phyloP scores from a whole-genome alignment of 2,113 vertebrate species.

The Smithornis capensis region DNA sequence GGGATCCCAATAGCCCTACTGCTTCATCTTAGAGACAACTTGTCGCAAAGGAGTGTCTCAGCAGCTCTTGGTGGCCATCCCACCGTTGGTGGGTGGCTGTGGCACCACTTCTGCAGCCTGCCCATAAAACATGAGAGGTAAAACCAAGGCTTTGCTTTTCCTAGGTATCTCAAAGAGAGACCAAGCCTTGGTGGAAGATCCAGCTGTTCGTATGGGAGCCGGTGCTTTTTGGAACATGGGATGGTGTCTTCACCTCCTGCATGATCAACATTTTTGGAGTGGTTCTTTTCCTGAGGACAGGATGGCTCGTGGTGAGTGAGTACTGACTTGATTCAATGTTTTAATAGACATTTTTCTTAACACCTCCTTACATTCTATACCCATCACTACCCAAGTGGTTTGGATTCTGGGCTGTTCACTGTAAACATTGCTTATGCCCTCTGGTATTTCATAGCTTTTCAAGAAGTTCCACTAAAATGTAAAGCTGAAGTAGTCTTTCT shows the following conservation, averaged over 20 bases:
- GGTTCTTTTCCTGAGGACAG: slow-evolving; percentile 93
- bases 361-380: neutral
- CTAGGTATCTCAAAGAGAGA: slow-evolving; percentile 79
- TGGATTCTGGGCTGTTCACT: neutral
- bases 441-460: neutral
- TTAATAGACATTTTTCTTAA: neutral
- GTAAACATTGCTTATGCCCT: neutral
- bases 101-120: neutral
- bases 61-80: neutral
- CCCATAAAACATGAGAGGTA: neutral
- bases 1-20: neutral
- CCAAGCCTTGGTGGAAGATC: slow-evolving; percentile 94
- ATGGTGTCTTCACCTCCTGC: slow-evolving; percentile 96
- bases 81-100: neutral
- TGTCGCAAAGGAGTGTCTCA: neutral
- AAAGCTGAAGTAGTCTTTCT: neutral
- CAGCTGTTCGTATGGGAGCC: slow-evolving; percentile 95
- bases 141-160: neutral
- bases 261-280: slow-evolving; percentile 99
- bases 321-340: neutral
- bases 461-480: neutral
- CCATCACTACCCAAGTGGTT: neutral
- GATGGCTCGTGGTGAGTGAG: slow-evolving; percentile 91
- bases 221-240: slow-evolving; percentile 95
- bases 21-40: neutral